phyloP scores from a whole-genome alignment of 2,113 vertebrate genomes.

The Eretmochelys imbricata region DNA sequence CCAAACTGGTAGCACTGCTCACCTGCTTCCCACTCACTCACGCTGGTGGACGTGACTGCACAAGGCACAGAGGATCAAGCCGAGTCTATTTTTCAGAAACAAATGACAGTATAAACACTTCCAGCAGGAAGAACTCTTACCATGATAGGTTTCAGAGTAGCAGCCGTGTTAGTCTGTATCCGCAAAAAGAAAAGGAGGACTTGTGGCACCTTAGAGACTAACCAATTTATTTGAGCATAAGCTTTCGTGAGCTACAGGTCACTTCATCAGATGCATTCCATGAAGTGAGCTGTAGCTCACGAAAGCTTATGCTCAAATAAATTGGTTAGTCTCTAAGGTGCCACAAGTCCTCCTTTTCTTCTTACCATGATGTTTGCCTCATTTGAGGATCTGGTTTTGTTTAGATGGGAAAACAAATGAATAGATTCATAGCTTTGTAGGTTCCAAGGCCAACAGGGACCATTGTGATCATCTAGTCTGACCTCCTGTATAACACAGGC shows the following conservation, averaged over 20 bases:
- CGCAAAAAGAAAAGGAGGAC: too few relatives aligned
- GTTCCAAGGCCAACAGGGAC: background rate
- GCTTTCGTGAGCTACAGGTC: too few relatives aligned
- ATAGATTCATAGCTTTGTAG: background rate
- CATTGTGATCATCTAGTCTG: background rate
- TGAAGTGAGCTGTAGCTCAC: too few relatives aligned
- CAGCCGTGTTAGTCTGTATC: too few relatives aligned
- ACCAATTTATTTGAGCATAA: too few relatives aligned
- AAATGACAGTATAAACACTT: background rate
- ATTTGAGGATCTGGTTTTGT: conserved; percentile 39
- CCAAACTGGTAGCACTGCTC: background rate
- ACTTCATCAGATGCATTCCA: too few relatives aligned
- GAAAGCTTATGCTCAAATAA: too few relatives aligned
- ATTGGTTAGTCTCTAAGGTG: too few relatives aligned
- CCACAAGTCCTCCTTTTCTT: too few relatives aligned
- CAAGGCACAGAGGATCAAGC: background rate
- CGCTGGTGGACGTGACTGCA: background rate
- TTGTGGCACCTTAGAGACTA: too few relatives aligned
- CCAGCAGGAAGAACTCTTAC: background rate
- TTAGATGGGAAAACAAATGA: conserved; percentile 54
- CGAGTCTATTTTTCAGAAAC: background rate
- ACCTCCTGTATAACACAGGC: too few relatives aligned
- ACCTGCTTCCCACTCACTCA: background rate
- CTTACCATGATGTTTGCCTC: background rate
- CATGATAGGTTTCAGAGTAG: background rate